Evolutionary conservation across 2,797 vertebrate genomes (phyloP), one percentile per base, ranked within the genome.

Genomic region (Molossus alvarezi): DNA sequence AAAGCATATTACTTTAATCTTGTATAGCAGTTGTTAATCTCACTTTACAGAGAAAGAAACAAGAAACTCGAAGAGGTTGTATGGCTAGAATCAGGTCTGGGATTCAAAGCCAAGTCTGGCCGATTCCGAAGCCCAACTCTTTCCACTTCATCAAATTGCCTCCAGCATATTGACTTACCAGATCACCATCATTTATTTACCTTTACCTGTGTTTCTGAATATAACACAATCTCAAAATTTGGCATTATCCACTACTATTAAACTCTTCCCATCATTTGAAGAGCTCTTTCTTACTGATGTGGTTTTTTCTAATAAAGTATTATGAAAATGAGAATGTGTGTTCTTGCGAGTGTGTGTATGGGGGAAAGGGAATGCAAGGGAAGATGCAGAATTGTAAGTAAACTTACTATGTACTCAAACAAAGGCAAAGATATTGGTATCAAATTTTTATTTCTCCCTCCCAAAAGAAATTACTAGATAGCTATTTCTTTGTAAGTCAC

Each of bases 371-470:
- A 64, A 58, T 27, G 37, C 6, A 58, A 13, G 65, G 58, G 51
- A 88, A 94, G 60, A 37, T 12, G 29, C 3, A 76, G 33, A 90
- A 73, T 94, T 94, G 92, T 53, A 95, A 82, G 21, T 64, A 86
- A 62, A 67, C 79, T 81, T 88, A 69, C 73, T 75, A 84, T 57
- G 72, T 64, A 90, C 62, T 90, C 20, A 92, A 82, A 88, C 17
- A 79, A 76, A 84, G 79, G 29, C 67, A 82, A 73, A 94, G 51
- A 77, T 20, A 65, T 2, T 69, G n/a, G n/a, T 23, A 67, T 72
- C 80, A 25, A 64, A n/a, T 76, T 95, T 94, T 85, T 77, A 84
- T 64, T 94, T 95, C 76, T 96, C n/a, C 51, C 29, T 41, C 72
- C 62, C 51, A 29, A 69, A 88, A 90, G 57, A 90, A 87, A 90